phyloP scores from a whole-genome alignment of 2,888 invertebrate genomes.

The Gortyna flavago region DNA sequence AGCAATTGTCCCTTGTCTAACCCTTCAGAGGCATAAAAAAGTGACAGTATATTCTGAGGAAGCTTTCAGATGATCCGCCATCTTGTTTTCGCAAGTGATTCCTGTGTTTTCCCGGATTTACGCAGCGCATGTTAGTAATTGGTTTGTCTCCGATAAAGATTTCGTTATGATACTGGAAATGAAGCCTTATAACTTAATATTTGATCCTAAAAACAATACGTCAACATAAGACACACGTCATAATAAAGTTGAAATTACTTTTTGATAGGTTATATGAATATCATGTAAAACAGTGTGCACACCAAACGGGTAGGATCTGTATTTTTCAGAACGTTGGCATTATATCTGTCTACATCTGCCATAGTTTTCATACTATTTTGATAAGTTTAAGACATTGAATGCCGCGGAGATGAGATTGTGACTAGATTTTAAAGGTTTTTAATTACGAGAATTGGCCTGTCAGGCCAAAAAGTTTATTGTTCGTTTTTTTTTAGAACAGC shows the following conservation, averaged over 20 bases:
- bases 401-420: neutral
- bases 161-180: neutral
- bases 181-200: constrained; percentile 25
- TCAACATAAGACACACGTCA: constrained; percentile 22
- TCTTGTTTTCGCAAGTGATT: neutral
- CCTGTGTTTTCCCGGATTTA: neutral
- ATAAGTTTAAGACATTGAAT: neutral
- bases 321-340: neutral
- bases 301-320: neutral
- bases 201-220: constrained; percentile 24
- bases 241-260: constrained; percentile 57
- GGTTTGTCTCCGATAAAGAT: constrained; percentile 12
- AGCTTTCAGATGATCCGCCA: neutral
- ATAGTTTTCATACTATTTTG: neutral
- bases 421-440: neutral
- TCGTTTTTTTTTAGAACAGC: neutral
- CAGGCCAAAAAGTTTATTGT: neutral
- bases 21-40: neutral
- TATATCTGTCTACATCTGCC: neutral
- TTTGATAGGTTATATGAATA: constrained; percentile 31
- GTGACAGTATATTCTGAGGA: neutral
- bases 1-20: neutral
- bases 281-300: constrained; percentile 20
- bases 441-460: neutral
- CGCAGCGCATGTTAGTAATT: neutral